A percentile compares a stretch with the other conserved stretches of the same genome.
Conservation (phyloP, 2,797 vertebrate genomes). For the Falco novaeseelandiae region DNA sequence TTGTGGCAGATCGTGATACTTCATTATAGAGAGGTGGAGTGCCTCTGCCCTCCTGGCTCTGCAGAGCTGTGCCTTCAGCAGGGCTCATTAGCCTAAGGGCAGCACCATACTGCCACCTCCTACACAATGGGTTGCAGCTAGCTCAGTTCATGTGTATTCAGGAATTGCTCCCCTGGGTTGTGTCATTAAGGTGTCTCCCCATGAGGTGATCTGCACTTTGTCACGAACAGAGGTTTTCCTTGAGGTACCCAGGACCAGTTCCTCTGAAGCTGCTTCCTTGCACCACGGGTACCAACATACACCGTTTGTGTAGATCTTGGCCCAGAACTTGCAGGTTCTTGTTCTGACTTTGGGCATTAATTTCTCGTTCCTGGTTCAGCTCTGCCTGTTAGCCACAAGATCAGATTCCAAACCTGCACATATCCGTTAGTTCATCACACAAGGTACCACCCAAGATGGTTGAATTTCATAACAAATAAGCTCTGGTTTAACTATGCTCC, state of each 20-base stretch:
- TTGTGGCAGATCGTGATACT: accelerated
- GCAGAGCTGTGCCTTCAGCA: not conserved
- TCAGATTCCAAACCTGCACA: not conserved
- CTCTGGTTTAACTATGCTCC: not conserved
- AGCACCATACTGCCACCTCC: not conserved
- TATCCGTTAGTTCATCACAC: not conserved
- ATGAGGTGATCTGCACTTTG: not conserved
- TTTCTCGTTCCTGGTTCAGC: not conserved
- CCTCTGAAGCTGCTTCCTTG: not conserved
- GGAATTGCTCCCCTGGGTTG: not conserved
- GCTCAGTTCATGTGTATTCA: not conserved
- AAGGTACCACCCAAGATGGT: not conserved
- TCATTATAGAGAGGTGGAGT: not conserved
- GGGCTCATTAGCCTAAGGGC: not conserved
- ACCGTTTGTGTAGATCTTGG: accelerated
- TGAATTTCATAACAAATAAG: not conserved
- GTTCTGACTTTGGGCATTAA: not conserved
- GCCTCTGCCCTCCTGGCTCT: not conserved
- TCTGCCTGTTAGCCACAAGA: not conserved
- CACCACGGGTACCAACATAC: not conserved
- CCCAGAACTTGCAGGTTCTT: not conserved
- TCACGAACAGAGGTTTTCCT: not conserved
- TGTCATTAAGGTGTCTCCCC: not conserved
- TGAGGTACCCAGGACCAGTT: not conserved
- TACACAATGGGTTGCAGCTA: not conserved